Evolutionary conservation across 2,888 invertebrate species (phyloP), one percentile per base, ranked within the genome.

Genomic region (Cabera pusaria): DNA sequence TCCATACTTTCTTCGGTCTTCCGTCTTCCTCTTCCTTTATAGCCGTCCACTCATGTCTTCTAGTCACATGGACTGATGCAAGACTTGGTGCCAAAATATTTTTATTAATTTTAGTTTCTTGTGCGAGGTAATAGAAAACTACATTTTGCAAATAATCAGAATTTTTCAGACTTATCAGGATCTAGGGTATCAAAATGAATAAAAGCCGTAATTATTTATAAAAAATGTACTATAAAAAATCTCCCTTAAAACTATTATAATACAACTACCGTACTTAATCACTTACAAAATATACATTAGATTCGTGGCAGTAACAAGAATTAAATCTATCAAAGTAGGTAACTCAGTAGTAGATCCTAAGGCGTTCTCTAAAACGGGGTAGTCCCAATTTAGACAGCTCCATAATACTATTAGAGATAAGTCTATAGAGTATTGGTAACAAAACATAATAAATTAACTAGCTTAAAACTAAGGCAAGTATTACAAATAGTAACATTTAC

Each of bases 221-320:
- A 71, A 73, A 71, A 67, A 56, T 75, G 75, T 78, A 75, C 64
- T 77, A 64, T 64, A 75, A 76, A 41, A 73, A 72, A 64, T 49
- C 42, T 65, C 56, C 62, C 63, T 73, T 67, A 71, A 60, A 59
- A 61, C 64, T 61, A 62, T 59, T 67, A 71, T 59, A 65, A 52
- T 64, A 64, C 56, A 66, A 25, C 50, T 51, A 51, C 16, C 37
- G 52, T 75, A 72, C 33, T 56, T 55, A 52, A 64, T 64, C 64
- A 70, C 65, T 72, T 71, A 77, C 52, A 63, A 64, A 47, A 41
- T n/a, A 63, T 73, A 77, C 69, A 61, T 73, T 79, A 79, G 76
- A 75, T 52, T 63, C 44, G 67, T 80, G 79, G 78, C 80, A 79
- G 69, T 71, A 42, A 41, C 35, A 36, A 29, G 20, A 20, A 8